phyloP scores from a whole-genome alignment of 2,797 vertebrate genomes.

The Carduelis carduelis region DNA sequence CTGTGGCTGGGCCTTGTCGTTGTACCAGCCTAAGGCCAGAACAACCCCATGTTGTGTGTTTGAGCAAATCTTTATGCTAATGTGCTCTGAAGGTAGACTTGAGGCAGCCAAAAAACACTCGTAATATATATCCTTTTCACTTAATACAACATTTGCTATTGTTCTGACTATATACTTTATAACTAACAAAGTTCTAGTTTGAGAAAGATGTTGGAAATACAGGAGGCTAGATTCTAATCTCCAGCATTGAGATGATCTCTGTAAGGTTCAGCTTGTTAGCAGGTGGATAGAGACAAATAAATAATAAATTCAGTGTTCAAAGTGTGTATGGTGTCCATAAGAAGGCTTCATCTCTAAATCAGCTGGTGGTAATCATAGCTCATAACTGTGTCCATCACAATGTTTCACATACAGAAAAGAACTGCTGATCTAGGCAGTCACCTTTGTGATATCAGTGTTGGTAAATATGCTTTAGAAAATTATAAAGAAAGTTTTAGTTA shows the following conservation, averaged over 20 bases:
- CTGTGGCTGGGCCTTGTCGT: not conserved
- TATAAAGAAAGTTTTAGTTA: not conserved
- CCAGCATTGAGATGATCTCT: not conserved
- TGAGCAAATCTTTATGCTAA: not conserved
- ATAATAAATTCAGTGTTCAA: not conserved
- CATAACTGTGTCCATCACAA: not conserved
- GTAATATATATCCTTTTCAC: not conserved
- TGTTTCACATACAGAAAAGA: not conserved
- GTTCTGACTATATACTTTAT: not conserved
- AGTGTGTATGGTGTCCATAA: not conserved
- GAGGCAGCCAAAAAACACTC: not conserved
- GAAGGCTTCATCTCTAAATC: not conserved
- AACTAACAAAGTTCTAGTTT: not conserved
- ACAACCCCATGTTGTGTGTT: fast-evolving
- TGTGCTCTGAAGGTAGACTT: not conserved
- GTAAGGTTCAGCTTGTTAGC: not conserved
- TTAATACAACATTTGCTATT: not conserved
- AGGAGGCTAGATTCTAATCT: not conserved
- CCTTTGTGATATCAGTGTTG: not conserved
- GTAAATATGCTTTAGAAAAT: not conserved
- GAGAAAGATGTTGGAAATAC: not conserved
- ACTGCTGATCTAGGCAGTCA: not conserved
- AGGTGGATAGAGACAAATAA: not conserved
- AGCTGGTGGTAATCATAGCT: not conserved
- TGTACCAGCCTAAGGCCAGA: not conserved